Percentiles rank a stretch among this genome's conserved stretches.
Evolutionary conservation across 1,140 invertebrate genomes (phyloP).

Genomic region (Diprion similis): DNA sequence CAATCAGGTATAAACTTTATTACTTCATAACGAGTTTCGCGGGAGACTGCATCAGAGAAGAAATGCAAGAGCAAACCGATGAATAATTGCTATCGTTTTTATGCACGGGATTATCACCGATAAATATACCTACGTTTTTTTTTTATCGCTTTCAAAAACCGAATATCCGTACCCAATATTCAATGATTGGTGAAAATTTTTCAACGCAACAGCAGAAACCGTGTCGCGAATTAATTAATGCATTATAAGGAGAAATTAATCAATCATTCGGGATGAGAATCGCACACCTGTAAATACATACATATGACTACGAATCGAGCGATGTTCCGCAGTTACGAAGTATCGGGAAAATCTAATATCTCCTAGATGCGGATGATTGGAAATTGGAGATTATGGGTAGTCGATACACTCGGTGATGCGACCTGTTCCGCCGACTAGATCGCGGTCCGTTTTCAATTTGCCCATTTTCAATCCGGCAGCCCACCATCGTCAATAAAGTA

Average conservation of each 20-base stretch:
- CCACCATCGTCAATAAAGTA: constrained; percentile 13
- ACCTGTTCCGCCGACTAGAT: not conserved
- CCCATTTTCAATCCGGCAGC: constrained; percentile 9
- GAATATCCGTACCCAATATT: too few species aligned
- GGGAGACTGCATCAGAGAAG: not conserved
- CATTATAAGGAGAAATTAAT: not conserved
- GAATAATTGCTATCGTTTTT: not conserved
- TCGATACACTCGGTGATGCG: not conserved
- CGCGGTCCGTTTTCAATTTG: constrained; percentile 10
- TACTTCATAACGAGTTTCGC: not conserved
- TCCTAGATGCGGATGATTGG: not conserved
- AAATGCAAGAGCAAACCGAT: not conserved
- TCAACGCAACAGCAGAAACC: too few species aligned
- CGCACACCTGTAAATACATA: not conserved
- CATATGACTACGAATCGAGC: not conserved
- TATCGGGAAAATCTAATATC: not conserved
- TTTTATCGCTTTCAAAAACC: not conserved
- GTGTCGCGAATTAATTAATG: too few species aligned
- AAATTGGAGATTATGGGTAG: constrained; percentile 8
- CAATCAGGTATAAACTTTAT: not conserved
- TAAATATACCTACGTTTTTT: not conserved
- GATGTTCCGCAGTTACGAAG: not conserved
- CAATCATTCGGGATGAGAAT: not conserved
- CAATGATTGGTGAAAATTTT: too few species aligned
- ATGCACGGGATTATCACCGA: not conserved